phyloP scores from a whole-genome alignment of 53 echinoderm and acorn worm species.

The Actinopyga echinites region DNA sequence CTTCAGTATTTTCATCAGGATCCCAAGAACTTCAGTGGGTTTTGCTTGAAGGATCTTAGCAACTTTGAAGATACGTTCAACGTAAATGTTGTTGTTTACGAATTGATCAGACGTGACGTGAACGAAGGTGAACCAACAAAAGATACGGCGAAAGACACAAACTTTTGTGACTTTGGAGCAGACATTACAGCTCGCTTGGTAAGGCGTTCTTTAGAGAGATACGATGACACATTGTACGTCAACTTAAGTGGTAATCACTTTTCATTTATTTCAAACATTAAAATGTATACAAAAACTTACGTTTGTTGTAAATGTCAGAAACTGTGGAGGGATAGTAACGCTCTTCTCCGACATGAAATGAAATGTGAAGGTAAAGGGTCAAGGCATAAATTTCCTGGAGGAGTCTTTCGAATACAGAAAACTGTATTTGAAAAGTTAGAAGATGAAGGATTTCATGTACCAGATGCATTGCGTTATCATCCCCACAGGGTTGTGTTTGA shows the following conservation, averaged over 20 bases:
- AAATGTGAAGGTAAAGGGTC: not conserved
- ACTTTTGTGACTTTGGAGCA: not conserved
- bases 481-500: not conserved
- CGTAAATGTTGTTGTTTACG: conserved; percentile 41
- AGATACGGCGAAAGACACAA: not conserved
- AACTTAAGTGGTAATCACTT: conserved; percentile 15
- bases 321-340: not conserved
- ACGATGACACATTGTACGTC: not conserved
- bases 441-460: not conserved
- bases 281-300: conserved; percentile 6
- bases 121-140: not conserved
- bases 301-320: not conserved
- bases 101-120: not conserved
- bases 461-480: not conserved
- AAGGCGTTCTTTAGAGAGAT: not conserved
- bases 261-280: conserved; percentile 7
- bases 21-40: not conserved
- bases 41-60: conserved; percentile 18
- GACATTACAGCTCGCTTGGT: not conserved
- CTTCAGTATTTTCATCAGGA: not conserved
- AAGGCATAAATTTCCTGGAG: conserved; percentile 7
- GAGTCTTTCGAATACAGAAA: not conserved
- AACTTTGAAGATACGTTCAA: conserved; percentile 35
- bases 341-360: conserved; percentile 10
- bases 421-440: conserved; percentile 6